Evolutionary conservation across 2,797 vertebrate species (phyloP), one percentile per base, ranked within the genome.

Genomic region (Falco novaeseelandiae): DNA sequence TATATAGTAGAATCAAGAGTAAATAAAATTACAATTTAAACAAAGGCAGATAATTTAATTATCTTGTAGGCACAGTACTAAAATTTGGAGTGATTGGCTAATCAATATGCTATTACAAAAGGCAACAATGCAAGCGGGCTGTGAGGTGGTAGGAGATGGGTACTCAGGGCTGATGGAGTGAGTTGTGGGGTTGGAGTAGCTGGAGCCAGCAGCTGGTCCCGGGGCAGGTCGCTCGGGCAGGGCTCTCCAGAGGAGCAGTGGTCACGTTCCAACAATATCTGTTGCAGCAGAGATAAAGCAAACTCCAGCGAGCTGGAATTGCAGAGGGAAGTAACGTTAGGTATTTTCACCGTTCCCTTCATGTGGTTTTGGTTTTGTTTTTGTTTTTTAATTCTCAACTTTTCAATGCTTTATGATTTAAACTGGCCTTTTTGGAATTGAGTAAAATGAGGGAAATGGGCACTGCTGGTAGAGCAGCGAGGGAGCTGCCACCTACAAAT

Each of bases 11-110:
- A 66, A 96, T 96, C 92, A 90, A 96, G 89, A 94, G 97, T 97
- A 97, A 98, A 97, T 97, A 97, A 98, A 98, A 98, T 96, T 96
- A 96, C 96, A 87, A 54, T 97, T 98, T 97, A 96, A 98, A 95
- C 97, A 96, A 97, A 90, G 96, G 96, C 97, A 96, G 92, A 97
- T 98, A 98, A 98, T 97, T 97, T 93, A 98, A 98, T 97, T 96
- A 97, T 86, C 97, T 97, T 95, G 95, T 97, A 96, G 95, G 96
- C 95, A 85, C 76, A 44, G 95, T 83, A 88, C 94, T 97, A 95
- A 93, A 97, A 97, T 98, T 83, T 93, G 96, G 96, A 98, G 97
- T 97, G 97, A 98, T 97, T 98, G 97, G 96, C 91, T 95, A 72
- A 62, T 98, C 94, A 54, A 96, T 96, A 93, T 3, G 0, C 82